Evolutionary conservation across 2,797 vertebrate genomes (phyloP), one percentile per base, ranked within the genome.

Genomic region (Gastrophryne carolinensis): DNA sequence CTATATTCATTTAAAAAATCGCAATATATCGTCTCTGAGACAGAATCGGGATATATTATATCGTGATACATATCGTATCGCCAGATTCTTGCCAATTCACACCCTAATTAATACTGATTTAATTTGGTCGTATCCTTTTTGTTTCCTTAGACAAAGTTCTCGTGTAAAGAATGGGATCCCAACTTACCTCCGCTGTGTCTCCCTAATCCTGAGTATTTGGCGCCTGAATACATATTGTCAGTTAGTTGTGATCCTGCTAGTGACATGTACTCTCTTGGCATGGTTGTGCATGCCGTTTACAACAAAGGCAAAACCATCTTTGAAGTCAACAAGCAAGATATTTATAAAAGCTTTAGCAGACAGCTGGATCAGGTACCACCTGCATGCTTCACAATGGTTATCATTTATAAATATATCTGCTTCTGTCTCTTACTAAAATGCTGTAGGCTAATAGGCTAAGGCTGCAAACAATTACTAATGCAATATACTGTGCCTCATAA

Each of bases 291-390:
- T 53, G 95, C 98, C 1, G 93, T 99, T 26, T 99, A 98, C 86
- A 98, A 97, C 68, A 96, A 98, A 85, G 97, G 98, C 64, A 98
- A 96, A 84, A 91, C 98, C 15, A 90, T 99, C 85, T 96, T 98
- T 89, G 91, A 97, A 83, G 92, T 98, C 85, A 98, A 96, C 91
- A 98, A 98, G 80, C 96, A 98, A 62, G 97, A 98, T 87, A 98
- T 99, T 86, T 99, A 97, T 82, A 99, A 98, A 89, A 99, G 98
- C 83, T 99, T 99, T 87, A 99, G 98, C 83, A 89, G 95, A 71
- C 98, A 99, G 26, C 87, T 99, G 81, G 98, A 99, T 85, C 96
- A 99, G 94, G 98, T 99, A 87, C 79, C 76, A 78, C 1, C 76
- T 12, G 0, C 23, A 8, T 26, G 11, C 0, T 3, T 19, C 10